These are phyloP conservation scores for Octodonta nipae DNA, from an alignment of 2,888 invertebrate genomes.

Conservation along the genomic window DNA sequence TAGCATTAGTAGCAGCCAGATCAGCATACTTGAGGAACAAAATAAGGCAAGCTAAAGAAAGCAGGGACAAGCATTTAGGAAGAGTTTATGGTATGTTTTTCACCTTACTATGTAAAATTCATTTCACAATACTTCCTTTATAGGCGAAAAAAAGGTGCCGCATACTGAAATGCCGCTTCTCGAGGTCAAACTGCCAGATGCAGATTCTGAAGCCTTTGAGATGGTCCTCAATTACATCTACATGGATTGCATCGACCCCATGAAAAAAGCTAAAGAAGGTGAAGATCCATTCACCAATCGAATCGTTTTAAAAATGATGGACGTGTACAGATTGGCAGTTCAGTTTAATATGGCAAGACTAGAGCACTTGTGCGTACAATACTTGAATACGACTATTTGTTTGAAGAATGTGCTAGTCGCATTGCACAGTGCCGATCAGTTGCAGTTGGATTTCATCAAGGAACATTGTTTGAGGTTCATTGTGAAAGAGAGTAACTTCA, in stretches of 20 bases:
- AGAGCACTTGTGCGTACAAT: constrained; percentile 80
- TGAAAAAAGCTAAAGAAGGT: constrained; percentile 45
- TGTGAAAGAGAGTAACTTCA: constrained; percentile 84
- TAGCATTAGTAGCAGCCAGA: constrained; percentile 79
- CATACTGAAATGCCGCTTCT: constrained; percentile 46
- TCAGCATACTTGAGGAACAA: constrained; percentile 65
- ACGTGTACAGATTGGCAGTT: constrained; percentile 75
- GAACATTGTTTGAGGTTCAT: constrained; percentile 76
- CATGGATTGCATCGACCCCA: constrained; percentile 83
- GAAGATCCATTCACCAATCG: constrained; percentile 68
- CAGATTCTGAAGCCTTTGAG: constrained; percentile 80
- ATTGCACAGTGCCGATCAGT: constrained; percentile 64
- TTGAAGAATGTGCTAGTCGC: constrained; percentile 78
- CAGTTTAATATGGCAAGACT: constrained; percentile 75
- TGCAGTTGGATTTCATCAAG: constrained; percentile 64
- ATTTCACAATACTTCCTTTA: too few relatives aligned
- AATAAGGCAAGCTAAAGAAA: constrained; percentile 50
- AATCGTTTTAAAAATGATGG: constrained; percentile 71
- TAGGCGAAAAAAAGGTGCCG: constrained; percentile 24
- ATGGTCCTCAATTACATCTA: constrained; percentile 90
- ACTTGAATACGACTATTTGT: constrained; percentile 76
- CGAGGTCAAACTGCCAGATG: constrained; percentile 59
- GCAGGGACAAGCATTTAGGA: constrained; percentile 46
- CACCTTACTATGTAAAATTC: too few relatives aligned
- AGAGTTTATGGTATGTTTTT: constrained; percentile 45